Conservation (phyloP, 2,888 invertebrate genomes). For the Drosophila histrio region DNA sequence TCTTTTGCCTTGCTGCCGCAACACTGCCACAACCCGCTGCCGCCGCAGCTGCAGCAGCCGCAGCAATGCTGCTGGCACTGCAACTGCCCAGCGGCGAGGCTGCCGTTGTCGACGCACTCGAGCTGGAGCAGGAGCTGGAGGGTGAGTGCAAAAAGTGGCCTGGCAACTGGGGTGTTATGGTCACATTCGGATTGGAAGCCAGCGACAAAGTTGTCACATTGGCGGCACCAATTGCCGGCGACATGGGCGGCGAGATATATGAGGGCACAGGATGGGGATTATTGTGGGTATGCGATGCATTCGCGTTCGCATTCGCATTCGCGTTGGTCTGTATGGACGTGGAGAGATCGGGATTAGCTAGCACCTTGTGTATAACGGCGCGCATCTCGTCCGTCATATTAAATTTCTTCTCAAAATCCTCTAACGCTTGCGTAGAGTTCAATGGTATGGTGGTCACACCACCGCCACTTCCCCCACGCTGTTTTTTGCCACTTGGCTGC, state of each 20-base stretch:
- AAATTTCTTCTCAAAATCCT: conserved; percentile 82
- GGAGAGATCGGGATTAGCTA: conserved; percentile 83
- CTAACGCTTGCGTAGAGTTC: conserved; percentile 78
- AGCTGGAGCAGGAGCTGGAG: conserved; percentile 70
- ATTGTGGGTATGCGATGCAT: conserved; percentile 4
- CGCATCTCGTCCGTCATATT: conserved; percentile 84
- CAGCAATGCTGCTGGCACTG: background rate
- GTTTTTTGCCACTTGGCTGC: conserved; percentile 24
- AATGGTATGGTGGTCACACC: conserved; percentile 72
- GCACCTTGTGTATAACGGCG: conserved; percentile 83
- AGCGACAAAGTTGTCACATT: conserved; percentile 75
- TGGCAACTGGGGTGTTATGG: conserved; percentile 79
- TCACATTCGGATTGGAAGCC: conserved; percentile 82
- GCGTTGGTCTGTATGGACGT: conserved; percentile 83
- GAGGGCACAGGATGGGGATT: conserved; percentile 71
- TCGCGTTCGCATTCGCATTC: conserved; percentile 18
- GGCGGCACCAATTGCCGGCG: conserved; percentile 74
- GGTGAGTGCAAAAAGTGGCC: conserved; percentile 76
- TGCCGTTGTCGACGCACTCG: conserved; percentile 69
- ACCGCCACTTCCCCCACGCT: conserved; percentile 7
- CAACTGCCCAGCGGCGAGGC: conserved; percentile 63
- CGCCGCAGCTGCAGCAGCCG: background rate
- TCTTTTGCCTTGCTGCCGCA: conserved; percentile 76
- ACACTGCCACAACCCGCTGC: conserved; percentile 3
- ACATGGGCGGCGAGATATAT: conserved; percentile 83